Conservation (phyloP, 1,140 invertebrate species). For the Drosophila persimilis region DNA sequence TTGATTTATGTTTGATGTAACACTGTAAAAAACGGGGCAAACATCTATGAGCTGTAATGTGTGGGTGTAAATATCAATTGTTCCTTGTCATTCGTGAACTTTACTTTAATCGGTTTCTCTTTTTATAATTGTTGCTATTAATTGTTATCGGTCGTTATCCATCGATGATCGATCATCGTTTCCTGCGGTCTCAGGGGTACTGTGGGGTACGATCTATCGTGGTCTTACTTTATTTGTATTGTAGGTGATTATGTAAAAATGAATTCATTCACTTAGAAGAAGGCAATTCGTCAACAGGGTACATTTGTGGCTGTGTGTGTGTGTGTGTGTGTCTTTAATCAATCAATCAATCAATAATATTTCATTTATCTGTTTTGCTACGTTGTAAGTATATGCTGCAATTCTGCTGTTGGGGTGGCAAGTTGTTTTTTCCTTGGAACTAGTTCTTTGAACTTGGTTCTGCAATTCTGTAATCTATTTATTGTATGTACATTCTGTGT, state of each 20-base stretch:
- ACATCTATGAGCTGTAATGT: constrained; percentile 34
- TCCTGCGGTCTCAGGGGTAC: too few relatives aligned
- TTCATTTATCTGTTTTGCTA: too few relatives aligned
- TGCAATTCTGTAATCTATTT: constrained; percentile 18
- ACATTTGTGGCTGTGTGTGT: constrained; percentile 52
- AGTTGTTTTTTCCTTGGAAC: not conserved
- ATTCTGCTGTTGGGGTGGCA: not conserved
- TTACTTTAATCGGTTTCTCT: not conserved
- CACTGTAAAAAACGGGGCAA: constrained; percentile 44
- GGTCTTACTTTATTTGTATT: constrained; percentile 64
- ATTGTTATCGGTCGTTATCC: constrained; percentile 17
- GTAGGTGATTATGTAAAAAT: constrained; percentile 73
- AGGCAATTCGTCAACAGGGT: constrained; percentile 76
- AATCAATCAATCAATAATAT: constrained; percentile 21
- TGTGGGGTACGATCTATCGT: constrained; percentile 9
- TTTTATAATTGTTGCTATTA: constrained; percentile 30
- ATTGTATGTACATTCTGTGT: constrained; percentile 11
- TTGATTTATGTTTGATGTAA: constrained; percentile 12
- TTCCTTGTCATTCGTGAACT: constrained; percentile 2
- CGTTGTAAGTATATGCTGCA: not conserved
- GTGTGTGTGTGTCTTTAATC: constrained; percentile 25
- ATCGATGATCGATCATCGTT: constrained; percentile 15
- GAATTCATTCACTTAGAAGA: constrained; percentile 54
- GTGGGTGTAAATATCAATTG: constrained; percentile 49
- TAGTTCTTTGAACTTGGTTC: constrained; percentile 37